phyloP scores from a whole-genome alignment of 1,140 invertebrate genomes.

The Nomia melanderi region DNA sequence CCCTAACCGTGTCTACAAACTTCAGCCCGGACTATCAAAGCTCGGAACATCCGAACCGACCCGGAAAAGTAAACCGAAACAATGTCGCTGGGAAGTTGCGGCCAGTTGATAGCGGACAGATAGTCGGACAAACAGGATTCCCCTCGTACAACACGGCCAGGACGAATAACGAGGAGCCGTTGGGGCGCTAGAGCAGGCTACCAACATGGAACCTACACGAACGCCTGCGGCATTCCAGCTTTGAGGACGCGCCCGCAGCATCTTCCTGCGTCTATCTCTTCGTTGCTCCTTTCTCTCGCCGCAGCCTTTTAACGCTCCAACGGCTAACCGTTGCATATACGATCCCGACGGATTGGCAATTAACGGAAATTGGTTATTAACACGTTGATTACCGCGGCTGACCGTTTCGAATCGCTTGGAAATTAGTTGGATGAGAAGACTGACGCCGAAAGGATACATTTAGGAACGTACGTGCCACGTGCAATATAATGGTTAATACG shows the following conservation, averaged over 20 bases:
- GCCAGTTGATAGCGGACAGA: conserved; percentile 23
- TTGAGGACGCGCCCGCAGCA: conserved; percentile 37
- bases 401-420: no score
- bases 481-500: no score
- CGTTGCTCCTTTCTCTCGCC: conserved; percentile 26
- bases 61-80: conserved; percentile 39
- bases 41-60: neutral
- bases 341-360: no score
- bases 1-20: neutral
- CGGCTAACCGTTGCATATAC: no score
- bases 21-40: neutral
- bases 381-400: no score
- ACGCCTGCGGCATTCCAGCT: conserved; percentile 54
- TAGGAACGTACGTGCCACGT: no score
- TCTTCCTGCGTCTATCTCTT: conserved; percentile 37
- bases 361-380: no score
- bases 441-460: no score
- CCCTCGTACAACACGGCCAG: neutral
- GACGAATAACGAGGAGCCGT: conserved; percentile 21
- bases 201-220: conserved; percentile 18
- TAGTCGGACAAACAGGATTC: conserved; percentile 29
- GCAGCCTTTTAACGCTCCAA: conserved; percentile 40
- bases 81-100: conserved; percentile 35
- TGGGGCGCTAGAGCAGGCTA: neutral
- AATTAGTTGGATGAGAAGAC: no score